These are phyloP conservation scores for Steinernema scapterisci DNA, from an alignment of 2,888 invertebrate species.

Conservation along the genomic window DNA sequence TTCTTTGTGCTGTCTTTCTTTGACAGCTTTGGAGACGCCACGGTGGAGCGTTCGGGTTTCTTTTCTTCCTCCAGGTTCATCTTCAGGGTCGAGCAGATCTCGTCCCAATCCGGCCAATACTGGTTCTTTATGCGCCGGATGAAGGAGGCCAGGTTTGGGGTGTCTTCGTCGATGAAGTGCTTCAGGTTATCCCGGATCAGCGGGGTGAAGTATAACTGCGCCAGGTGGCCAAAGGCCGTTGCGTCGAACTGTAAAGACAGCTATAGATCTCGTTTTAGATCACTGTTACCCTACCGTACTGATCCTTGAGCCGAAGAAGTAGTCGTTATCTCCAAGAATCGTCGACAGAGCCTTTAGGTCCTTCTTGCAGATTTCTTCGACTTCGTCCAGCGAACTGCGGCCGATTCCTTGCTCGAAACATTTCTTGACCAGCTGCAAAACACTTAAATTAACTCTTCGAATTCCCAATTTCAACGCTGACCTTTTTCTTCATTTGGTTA, in stretches of 20 bases:
- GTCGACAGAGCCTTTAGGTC: slow-evolving; percentile 68
- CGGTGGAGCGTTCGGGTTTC: neutral
- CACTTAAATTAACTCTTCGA: slow-evolving; percentile 21
- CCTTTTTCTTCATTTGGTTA: slow-evolving; percentile 31
- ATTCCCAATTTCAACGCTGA: neutral
- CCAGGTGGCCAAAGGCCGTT: slow-evolving; percentile 87
- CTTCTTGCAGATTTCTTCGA: slow-evolving; percentile 65
- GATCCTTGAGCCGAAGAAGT: slow-evolving; percentile 46
- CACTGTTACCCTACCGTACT: slow-evolving; percentile 25
- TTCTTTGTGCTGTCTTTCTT: neutral
- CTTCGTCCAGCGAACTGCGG: slow-evolving; percentile 67
- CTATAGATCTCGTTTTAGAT: neutral
- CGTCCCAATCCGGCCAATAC: slow-evolving; percentile 64
- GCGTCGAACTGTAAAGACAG: slow-evolving; percentile 74
- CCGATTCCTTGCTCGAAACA: slow-evolving; percentile 68
- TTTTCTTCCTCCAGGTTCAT: slow-evolving; percentile 41
- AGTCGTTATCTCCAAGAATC: slow-evolving; percentile 65
- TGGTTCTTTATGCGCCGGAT: slow-evolving; percentile 56
- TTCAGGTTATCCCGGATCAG: slow-evolving; percentile 84
- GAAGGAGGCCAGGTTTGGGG: slow-evolving; percentile 53
- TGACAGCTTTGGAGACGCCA: neutral
- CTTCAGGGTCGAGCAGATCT: slow-evolving; percentile 45
- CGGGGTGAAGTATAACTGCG: slow-evolving; percentile 88
- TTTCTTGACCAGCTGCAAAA: slow-evolving; percentile 40
- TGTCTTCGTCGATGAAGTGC: slow-evolving; percentile 73